Evolutionary conservation across 37 sponge, comb jelly and placozoan species (phyloP), one percentile per base, ranked within the genome.

Genomic region (Halisarca cf. caerulea): DNA sequence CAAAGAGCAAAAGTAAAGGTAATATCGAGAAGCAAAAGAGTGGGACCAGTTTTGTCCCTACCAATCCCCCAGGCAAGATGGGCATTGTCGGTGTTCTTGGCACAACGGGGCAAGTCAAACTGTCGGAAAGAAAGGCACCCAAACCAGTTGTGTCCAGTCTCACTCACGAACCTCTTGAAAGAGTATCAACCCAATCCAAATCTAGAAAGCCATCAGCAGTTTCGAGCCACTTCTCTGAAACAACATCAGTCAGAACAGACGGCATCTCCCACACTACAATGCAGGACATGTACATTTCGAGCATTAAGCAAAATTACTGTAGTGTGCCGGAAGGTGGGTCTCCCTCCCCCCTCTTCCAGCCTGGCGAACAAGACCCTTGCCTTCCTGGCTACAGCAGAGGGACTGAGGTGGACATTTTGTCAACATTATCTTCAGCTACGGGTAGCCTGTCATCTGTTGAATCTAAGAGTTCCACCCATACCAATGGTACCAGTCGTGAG

Each of bases 201-300:
- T 36, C 35, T 11, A 80, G 80, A 11, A 80, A 80, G 14, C 20
- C 54, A 14, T 58, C 80, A 24, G 36, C 45, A 3, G 44, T 24
- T 42, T 74, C 77, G 3, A 43, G 45, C 43, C 45, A 39, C n/a
- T 17, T 74, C 8, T 74, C 77, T 18, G 77, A 74, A 44, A 41
- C 77, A 18, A 25, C 4, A 30, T 68, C 69, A 28, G 7, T n/a
- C 15, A 74, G 36, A 23, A 74, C 25, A 41, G 77, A 74, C 24
- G 77, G 44, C 8, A 43, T 74, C 45, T 74, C 77, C 2, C 77
- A 74, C 24, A 74, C 77, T 1, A 74, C 77, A 2, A 37, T 74
- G 25, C 77, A 74, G 45, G 77, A 74, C 43, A 39, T 74, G 77
- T 74, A 41, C 42, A 25, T 43, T 15, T 43, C 42, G 25, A 14